Conservation (phyloP, 2,888 invertebrate genomes). For the Poecilus cupreus region DNA sequence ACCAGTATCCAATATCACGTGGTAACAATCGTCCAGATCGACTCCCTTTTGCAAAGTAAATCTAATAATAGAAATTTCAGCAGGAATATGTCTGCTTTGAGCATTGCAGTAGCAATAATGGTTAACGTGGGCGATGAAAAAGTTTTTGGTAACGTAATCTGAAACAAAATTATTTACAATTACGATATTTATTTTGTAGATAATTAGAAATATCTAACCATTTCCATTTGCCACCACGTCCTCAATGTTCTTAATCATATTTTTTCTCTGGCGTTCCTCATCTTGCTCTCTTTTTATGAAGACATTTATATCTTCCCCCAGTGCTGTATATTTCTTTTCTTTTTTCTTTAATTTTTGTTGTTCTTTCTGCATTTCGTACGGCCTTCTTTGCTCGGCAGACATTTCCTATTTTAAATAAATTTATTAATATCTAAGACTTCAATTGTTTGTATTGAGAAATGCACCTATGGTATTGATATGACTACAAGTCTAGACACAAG, state of each 20-base stretch:
- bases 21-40: conserved; percentile 69
- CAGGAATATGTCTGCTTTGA: conserved; percentile 71
- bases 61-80: conserved; percentile 74
- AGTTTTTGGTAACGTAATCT: conserved; percentile 65
- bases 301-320: conserved; percentile 65
- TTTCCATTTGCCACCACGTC: background rate
- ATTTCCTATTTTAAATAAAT: conserved; percentile 60
- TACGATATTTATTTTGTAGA: background rate
- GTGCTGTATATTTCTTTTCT: conserved; percentile 66
- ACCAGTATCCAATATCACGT: conserved; percentile 72
- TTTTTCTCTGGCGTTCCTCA: conserved; percentile 58
- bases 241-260: conserved; percentile 52
- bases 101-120: conserved; percentile 66
- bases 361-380: conserved; percentile 67
- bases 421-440: background rate
- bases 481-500: background rate
- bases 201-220: conserved; percentile 1
- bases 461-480: background rate
- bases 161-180: conserved; percentile 61
- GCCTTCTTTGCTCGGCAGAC: conserved; percentile 58
- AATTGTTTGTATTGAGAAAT: background rate
- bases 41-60: conserved; percentile 73
- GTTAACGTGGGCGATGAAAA: conserved; percentile 69
- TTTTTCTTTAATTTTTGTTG: conserved; percentile 62
- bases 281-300: conserved; percentile 61